Base-by-base conservation (phyloP, 2,797 vertebrate genomes). In the Phoxinus dragarum region DNA sequence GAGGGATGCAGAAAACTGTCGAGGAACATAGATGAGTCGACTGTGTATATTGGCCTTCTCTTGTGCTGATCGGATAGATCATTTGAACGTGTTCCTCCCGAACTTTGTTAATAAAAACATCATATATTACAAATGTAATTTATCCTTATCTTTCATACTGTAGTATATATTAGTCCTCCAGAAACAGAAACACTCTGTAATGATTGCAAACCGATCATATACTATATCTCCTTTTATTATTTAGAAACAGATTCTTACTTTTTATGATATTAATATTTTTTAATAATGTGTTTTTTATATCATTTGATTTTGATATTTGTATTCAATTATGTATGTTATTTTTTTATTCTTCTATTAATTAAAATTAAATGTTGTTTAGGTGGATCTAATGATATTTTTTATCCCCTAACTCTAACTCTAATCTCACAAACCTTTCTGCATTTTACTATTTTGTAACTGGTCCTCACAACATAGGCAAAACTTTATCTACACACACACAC, bases 381-480 rank as follows among this genome's bases (percentile, higher is more conserved):
- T 34, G 64, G 16, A 66, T 34, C 64, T 17, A 66, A 19, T 66
- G 0, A 34, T 34, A 19, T 66, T 34, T 36, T 54, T 36, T 34
- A 52, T 49, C 8, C 5, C 16, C 16, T 12, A 12, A 31, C 42
- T 5, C 11, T 14, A 71, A 44, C 4, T 17, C 47, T 5, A 49
- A 49, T 74, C 27, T 21, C 31, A 54, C 10, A 52, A 75, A 75
- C 49, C 27, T 16, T 44, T 72, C 12, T 44, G 40, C 69, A 44
- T 23, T 72, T 66, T 34, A 27, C 1, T 14, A 54, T 14, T 44
- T 88, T 34, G 52, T 80, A 49, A 86, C 80, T 80, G 86, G 72
- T 86, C 52, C 81, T n/a, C 71, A 47, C 14, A 47, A 44, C 44
- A n/a, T 72, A n/a, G 42, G 14, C n/a, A 74, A 74, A 6, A 34